A percentile compares a stretch with the other conserved stretches of the same genome.
Evolutionary conservation across 2,797 vertebrate genomes (phyloP).

Genomic region (Zenarchopterus dispar): DNA sequence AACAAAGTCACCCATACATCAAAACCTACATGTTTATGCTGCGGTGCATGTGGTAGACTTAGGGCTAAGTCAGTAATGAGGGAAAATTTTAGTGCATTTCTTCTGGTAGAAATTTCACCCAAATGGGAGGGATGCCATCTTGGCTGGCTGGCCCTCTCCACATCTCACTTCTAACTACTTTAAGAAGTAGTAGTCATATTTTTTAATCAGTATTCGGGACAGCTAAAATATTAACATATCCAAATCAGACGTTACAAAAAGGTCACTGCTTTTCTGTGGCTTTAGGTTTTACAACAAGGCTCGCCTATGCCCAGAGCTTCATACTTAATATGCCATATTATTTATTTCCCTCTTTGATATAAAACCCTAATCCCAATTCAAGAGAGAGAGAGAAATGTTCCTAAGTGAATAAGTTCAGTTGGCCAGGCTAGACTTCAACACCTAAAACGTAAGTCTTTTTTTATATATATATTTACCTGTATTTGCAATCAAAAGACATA

Average conservation of each 20-base stretch:
- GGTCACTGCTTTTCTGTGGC: not conserved
- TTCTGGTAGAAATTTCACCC: not conserved
- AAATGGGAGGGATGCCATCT: not conserved
- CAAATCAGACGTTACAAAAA: constrained; percentile 3
- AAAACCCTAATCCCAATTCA: no score
- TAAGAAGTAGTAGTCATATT: not conserved
- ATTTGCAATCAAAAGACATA: no score
- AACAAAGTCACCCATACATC: not conserved
- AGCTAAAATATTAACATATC: constrained; percentile 1
- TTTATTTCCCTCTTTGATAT: no score
- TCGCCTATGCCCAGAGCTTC: no score
- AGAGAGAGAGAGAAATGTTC: no score
- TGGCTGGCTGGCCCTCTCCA: not conserved
- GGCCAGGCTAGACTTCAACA: no score
- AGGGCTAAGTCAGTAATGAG: not conserved
- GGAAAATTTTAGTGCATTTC: not conserved
- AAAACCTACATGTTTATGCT: constrained; percentile 1
- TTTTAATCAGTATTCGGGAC: not conserved
- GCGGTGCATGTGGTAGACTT: not conserved
- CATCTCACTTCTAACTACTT: not conserved
- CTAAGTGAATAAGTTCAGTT: no score
- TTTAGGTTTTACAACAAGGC: no score
- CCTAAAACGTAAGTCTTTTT: no score
- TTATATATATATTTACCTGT: no score
- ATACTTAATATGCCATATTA: no score